Base-by-base conservation (phyloP, 2,113 vertebrate species). In the Pyrgilauda ruficollis region DNA sequence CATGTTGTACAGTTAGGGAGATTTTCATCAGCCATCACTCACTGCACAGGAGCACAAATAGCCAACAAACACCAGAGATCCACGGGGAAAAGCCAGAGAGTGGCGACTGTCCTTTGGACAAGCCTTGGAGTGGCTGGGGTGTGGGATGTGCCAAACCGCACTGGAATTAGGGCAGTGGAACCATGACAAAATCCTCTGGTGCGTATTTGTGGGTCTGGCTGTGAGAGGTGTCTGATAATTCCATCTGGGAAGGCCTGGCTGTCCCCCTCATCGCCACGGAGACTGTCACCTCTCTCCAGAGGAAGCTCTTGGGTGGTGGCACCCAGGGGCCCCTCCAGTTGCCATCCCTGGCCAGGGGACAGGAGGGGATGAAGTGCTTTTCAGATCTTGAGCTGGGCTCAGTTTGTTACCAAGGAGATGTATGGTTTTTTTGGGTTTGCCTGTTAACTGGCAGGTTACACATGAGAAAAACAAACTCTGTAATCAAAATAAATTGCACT, bases 181-280 rank as follows among this genome's bases (percentile, higher is more conserved):
- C 46, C 33, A 35, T 4, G 6, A 22, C 23, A 41, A 5, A 27
- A 31, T 75, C 27, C 1, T 0, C 11, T 1, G 2, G 24, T 33
- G 41, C 7, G 2, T 18, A 4, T 74, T 56, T 61, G 47, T 0
- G 4, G n/a, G 39, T 39, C 35, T 47, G 85, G 9, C 33, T 30
- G 50, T 66, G 39, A 11, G 30, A 49, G 37, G 41, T 16, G 19
- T 61, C n/a, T 41, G 49, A 10, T 22, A 9, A 27, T 35, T 16
- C 19, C n/a, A 9, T 19, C 7, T 0, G 13, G 44, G 66, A 58
- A 24, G 16, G 41, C 24, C 35, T 63, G 15, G n/a, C 35, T 81
- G 84, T 68, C 43, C 46, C 31, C 9, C 30, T 27, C 27, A 4
- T 15, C 0, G 0, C 1, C 15, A 5, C 0, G 0, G 62, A 17